A percentile compares a stretch with the other conserved stretches of the same genome.
These are phyloP conservation scores for Phoeniculus purpureus DNA, from an alignment of 2,797 vertebrate genomes.

Conservation along the genomic window DNA sequence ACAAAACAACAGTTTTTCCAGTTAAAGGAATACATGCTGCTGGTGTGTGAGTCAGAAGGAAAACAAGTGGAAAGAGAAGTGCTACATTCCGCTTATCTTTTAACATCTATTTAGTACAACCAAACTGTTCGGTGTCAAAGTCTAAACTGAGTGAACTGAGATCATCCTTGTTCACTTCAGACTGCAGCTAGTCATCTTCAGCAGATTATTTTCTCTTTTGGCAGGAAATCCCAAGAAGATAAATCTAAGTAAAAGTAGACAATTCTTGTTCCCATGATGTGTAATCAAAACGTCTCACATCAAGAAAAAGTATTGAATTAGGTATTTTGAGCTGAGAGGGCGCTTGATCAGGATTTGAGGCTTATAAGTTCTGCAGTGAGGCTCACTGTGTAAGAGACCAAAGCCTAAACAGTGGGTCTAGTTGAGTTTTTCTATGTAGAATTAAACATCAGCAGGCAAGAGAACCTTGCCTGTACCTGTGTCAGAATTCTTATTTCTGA, in stretches of 20 bases:
- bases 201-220: neutral
- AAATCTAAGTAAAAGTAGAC: neutral
- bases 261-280: neutral
- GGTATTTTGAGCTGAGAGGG: neutral
- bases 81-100: neutral
- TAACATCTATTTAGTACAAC: neutral
- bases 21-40: neutral
- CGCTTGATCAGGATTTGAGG: neutral
- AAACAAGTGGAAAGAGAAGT: neutral
- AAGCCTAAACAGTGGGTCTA: neutral
- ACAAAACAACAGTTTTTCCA: neutral
- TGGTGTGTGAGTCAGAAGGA: neutral
- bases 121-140: neutral
- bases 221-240: neutral
- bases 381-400: neutral
- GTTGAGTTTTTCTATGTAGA: neutral
- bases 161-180: neutral
- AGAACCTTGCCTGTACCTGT: neutral
- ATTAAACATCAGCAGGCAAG: neutral
- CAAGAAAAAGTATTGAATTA: neutral
- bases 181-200: neutral
- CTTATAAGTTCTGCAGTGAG: neutral
- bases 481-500: neutral
- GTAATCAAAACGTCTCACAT: neutral
- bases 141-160: neutral